Evolutionary conservation across 2,888 invertebrate species (phyloP).

Genomic region (Philhelius pedissequus): DNA sequence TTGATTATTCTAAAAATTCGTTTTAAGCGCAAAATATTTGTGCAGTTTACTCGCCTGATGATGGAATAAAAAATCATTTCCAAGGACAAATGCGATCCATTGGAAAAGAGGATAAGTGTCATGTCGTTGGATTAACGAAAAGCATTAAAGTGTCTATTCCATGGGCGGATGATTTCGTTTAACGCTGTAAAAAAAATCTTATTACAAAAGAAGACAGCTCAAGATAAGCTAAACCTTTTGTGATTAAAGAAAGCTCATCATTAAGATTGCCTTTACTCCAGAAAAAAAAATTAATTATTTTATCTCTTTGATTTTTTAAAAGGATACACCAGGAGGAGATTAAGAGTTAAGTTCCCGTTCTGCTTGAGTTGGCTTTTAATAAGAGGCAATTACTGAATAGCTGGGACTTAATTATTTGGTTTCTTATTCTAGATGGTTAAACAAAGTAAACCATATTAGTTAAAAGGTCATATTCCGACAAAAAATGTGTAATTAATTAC

Average conservation of each 20-base stretch:
- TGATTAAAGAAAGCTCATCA: not conserved
- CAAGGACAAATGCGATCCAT: not conserved
- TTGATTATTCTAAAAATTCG: slow-evolving; percentile 13
- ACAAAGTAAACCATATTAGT: not conserved
- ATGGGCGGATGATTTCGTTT: not conserved
- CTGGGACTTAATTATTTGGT: not conserved
- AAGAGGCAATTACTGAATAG: not conserved
- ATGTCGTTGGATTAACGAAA: slow-evolving; percentile 1
- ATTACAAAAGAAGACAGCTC: not conserved
- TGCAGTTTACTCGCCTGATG: not conserved
- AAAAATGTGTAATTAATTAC: not conserved
- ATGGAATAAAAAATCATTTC: not conserved
- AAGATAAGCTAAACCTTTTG: slow-evolving; percentile 1
- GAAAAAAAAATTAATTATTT: not conserved
- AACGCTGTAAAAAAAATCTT: not conserved
- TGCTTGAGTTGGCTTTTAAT: not conserved
- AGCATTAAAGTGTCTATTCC: slow-evolving; percentile 9
- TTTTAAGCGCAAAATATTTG: slow-evolving; percentile 5
- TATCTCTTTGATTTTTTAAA: not conserved
- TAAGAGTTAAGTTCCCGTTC: not conserved
- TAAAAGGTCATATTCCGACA: not conserved
- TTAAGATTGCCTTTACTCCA: not conserved
- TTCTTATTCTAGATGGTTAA: not conserved
- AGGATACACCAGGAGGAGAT: not conserved
- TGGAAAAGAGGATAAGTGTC: not conserved